Evolutionary conservation across 2,888 invertebrate species (phyloP).

Genomic region (Atethmia centrago): DNA sequence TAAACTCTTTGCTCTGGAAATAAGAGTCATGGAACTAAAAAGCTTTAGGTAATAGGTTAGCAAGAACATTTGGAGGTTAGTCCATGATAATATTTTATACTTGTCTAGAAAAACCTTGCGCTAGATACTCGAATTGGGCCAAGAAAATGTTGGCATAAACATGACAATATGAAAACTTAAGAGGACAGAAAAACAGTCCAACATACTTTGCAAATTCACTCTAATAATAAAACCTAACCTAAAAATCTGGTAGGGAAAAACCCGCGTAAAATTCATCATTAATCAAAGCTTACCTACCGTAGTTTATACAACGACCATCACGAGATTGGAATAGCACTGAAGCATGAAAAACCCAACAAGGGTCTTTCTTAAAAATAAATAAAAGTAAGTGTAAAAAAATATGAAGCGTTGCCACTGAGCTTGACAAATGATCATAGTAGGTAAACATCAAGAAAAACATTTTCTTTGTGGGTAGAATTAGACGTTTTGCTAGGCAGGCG

Average conservation of each 20-base stretch:
- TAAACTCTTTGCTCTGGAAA: constrained; percentile 31
- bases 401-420: constrained; percentile 40
- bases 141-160: constrained; percentile 38
- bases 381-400: constrained; percentile 47
- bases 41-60: constrained; percentile 6
- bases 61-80: constrained; percentile 41
- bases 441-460: constrained; percentile 33
- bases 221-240: constrained; percentile 26
- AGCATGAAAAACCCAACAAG: constrained; percentile 46
- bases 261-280: constrained; percentile 37
- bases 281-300: constrained; percentile 37
- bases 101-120: constrained; percentile 47
- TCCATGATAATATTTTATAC: constrained; percentile 52
- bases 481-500: constrained; percentile 6
- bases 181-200: constrained; percentile 6
- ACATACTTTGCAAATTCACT: constrained; percentile 30
- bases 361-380: constrained; percentile 48
- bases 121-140: constrained; percentile 46
- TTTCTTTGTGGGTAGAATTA: constrained; percentile 26
- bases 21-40: constrained; percentile 34
- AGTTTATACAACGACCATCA: constrained; percentile 30
- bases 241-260: constrained; percentile 15
- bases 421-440: constrained; percentile 56
- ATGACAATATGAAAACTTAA: constrained; percentile 22
- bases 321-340: constrained; percentile 48